A percentile compares a stretch with the other conserved stretches of the same genome.
phyloP scores from a whole-genome alignment of 1,140 invertebrate species.

The Temnothorax curvispinosus region DNA sequence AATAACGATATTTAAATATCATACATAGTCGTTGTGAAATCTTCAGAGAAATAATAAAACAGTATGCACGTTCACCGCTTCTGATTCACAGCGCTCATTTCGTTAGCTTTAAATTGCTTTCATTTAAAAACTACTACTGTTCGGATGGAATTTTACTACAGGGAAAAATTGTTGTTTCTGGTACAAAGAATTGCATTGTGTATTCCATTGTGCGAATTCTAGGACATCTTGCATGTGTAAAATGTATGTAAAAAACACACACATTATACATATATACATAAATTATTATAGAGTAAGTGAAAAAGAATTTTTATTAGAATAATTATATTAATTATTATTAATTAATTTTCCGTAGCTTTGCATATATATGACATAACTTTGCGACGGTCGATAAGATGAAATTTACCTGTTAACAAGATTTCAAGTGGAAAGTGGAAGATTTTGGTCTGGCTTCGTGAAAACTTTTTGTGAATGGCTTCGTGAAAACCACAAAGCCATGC shows the following conservation, averaged over 20 bases:
- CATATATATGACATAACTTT: constrained; percentile 10
- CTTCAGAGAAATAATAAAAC: not conserved
- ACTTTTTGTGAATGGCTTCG: constrained; percentile 38
- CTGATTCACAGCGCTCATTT: not conserved
- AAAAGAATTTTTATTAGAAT: not conserved
- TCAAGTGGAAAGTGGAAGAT: constrained; percentile 19
- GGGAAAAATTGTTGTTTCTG: not conserved
- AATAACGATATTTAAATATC: not conserved
- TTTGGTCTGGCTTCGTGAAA: not conserved
- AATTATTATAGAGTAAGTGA: not conserved
- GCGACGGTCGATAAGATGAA: constrained; percentile 1
- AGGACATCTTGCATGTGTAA: not conserved
- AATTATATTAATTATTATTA: constrained; percentile 29
- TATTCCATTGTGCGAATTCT: not conserved
- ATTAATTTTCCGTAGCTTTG: not conserved
- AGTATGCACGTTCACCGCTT: not conserved
- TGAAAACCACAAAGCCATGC: not conserved
- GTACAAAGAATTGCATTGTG: not conserved
- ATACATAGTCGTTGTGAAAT: not conserved
- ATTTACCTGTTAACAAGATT: constrained; percentile 33
- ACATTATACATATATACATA: not conserved
- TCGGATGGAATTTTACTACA: not conserved
- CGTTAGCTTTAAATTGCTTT: not conserved
- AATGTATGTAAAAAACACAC: not conserved
- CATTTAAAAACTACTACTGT: constrained; percentile 1